Base-by-base conservation (phyloP, 1,140 invertebrate species). In the Muscidifurax raptorellus region DNA sequence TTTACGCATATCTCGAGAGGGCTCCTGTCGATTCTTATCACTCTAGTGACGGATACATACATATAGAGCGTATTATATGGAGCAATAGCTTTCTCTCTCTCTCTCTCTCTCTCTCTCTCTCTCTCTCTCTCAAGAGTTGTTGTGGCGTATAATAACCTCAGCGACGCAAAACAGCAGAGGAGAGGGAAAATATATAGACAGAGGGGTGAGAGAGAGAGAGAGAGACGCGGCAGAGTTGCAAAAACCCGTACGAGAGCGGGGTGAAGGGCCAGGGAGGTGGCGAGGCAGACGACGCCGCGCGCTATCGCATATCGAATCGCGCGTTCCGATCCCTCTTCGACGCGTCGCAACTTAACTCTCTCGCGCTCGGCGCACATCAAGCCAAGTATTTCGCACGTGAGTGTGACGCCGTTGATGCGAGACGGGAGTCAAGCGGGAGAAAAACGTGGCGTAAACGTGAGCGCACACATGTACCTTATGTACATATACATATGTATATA, bases 301-400 rank as follows among this genome's bases (percentile, higher is more conserved):
- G 15, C 15, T 59, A 59, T 59, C 52, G 52, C 52, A n/a, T 59
- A 59, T 59, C 52, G 52, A 59, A 59, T 59, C 52, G 52, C 52
- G 52, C 4, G 22, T 59, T 18, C 44, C 13, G 13, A 22, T 59
- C 52, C 18, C 52, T 59, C 52, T 47, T 59, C 52, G 52, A 59
- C 52, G 52, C 22, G 36, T 40, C 36, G 36, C 36, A 40, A 40
- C 52, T 59, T 9, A n/a, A 10, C 25, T 7, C 36, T 15, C 7
- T 10, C 22, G 32, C 13, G 3, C 40, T n/a, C n/a, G n/a, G 25
- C 40, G 44, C 66, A 18, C 25, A 69, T 15, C 9, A 32, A 12
- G 6, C 28, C 40, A 75, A 32, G 72, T 75, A 75, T 59, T 77
- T 77, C 75, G 44, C 75, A 77, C 75, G 75, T 77, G 75, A 77